Evolutionary conservation across 1,140 invertebrate genomes (phyloP), one percentile per base, ranked within the genome.

Genomic region (Orchesella cincta): DNA sequence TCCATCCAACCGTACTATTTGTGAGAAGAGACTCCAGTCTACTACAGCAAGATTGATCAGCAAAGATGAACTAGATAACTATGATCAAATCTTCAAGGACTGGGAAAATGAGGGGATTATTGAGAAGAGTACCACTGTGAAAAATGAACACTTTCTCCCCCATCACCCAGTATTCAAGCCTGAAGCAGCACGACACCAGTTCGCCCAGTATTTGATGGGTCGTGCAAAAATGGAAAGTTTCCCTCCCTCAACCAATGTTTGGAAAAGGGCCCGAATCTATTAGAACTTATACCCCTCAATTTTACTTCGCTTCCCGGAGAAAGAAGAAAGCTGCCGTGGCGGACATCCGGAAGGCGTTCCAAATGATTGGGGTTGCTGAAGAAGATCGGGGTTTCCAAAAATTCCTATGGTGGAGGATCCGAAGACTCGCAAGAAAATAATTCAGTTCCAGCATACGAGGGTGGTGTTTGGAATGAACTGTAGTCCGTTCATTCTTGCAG

Each of bases 281-380:
- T 86, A n/a, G 85, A 87, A 76, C n/a, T 79, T 0, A 85, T 87
- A 23, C 83, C 85, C 3, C 62, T 78, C 14, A 76, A 86, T 36
- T 46, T 87, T 31, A 23, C 84, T n/a, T n/a, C 28, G 64, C 81
- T 14, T 87, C 87, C 81, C 76, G 85, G 76, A 79, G 18, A 74
- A 79, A 83, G 33, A 81, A 74, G 28, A 83, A 83, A 76, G 85
- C 82, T 23, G 79, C 86, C 0, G 83, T 83, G 0, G 80, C 84
- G 0, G 67, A 71, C 67, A n/a, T n/a, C n/a, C n/a, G n/a, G n/a
- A n/a, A n/a, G n/a, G n/a, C n/a, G n/a, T n/a, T n/a, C n/a, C n/a
- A n/a, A n/a, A n/a, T n/a, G n/a, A n/a, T n/a, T n/a, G n/a, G n/a
- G n/a, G n/a, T n/a, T n/a, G n/a, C n/a, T n/a, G n/a, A n/a, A n/a